These are phyloP conservation scores for Molanna angustata DNA, from an alignment of 2,888 invertebrate species.

Conservation along the genomic window DNA sequence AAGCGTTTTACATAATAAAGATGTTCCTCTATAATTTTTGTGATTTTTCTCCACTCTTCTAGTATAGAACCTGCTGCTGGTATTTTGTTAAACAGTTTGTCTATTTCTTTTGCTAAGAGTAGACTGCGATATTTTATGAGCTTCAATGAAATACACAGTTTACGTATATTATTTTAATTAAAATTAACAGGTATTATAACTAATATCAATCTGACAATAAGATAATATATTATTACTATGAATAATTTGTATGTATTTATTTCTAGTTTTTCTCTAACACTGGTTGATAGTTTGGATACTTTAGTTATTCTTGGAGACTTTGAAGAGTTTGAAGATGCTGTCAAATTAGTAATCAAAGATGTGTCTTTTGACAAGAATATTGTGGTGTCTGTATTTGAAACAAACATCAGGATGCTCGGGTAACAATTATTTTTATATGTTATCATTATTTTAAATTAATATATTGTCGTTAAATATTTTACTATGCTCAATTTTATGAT, in stretches of 20 bases:
- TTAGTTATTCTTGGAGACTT: slow-evolving; percentile 89
- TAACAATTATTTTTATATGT: slow-evolving; percentile 49
- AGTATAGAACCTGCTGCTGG: no score
- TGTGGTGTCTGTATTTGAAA: slow-evolving; percentile 96
- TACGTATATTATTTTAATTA: neutral
- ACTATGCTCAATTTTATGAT: no score
- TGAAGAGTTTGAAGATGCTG: slow-evolving; percentile 90
- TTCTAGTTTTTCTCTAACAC: slow-evolving; percentile 91
- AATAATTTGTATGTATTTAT: no score
- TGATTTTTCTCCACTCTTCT: no score
- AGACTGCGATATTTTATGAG: no score
- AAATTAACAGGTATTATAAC: neutral
- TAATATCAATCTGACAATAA: no score
- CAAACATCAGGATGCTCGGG: slow-evolving; percentile 97
- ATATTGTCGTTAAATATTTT: no score
- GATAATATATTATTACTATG: no score
- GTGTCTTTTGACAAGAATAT: slow-evolving; percentile 93
- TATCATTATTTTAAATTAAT: neutral
- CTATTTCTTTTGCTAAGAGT: no score
- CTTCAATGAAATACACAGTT: neutral
- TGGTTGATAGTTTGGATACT: slow-evolving; percentile 93
- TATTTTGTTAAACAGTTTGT: no score
- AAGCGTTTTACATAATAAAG: no score
- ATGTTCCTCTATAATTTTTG: no score
- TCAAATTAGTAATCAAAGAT: slow-evolving; percentile 79